phyloP scores from a whole-genome alignment of 2,888 invertebrate genomes.

The Lasioglossum villosulum region DNA sequence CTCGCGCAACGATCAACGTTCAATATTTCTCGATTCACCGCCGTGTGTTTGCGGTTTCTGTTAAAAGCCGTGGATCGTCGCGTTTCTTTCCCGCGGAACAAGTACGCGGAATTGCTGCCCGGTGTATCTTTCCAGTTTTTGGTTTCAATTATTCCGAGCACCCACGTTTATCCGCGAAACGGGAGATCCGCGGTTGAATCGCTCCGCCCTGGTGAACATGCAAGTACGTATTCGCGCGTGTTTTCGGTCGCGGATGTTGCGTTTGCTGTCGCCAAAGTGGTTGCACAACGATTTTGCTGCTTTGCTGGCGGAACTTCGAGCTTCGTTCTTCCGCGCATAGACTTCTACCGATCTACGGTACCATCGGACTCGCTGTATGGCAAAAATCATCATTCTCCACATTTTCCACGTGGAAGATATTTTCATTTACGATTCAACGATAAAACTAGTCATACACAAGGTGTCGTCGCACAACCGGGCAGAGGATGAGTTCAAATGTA shows the following conservation, averaged over 20 bases:
- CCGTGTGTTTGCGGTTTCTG: not conserved
- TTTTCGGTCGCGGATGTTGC: too few relatives aligned
- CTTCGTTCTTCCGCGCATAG: not conserved
- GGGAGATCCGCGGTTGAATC: not conserved
- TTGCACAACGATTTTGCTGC: not conserved
- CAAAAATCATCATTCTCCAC: too few relatives aligned
- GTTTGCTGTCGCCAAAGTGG: not conserved
- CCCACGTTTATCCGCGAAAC: not conserved
- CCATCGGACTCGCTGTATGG: not conserved
- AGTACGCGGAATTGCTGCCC: not conserved
- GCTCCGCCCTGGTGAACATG: not conserved
- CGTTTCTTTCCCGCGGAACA: not conserved
- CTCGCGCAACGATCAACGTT: constrained; percentile 3
- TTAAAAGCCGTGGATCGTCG: not conserved
- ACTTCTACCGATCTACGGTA: not conserved
- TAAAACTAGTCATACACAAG: too few relatives aligned
- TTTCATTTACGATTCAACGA: too few relatives aligned
- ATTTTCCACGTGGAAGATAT: too few relatives aligned
- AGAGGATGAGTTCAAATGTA: too few relatives aligned
- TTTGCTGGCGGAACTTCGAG: not conserved
- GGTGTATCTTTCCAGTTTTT: constrained; percentile 1
- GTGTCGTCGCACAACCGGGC: too few relatives aligned
- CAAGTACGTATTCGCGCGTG: too few relatives aligned
- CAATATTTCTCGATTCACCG: not conserved
- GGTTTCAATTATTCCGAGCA: not conserved